Evolutionary conservation across 2,888 invertebrate species (phyloP).

Genomic region (Osmoderma eremita): DNA sequence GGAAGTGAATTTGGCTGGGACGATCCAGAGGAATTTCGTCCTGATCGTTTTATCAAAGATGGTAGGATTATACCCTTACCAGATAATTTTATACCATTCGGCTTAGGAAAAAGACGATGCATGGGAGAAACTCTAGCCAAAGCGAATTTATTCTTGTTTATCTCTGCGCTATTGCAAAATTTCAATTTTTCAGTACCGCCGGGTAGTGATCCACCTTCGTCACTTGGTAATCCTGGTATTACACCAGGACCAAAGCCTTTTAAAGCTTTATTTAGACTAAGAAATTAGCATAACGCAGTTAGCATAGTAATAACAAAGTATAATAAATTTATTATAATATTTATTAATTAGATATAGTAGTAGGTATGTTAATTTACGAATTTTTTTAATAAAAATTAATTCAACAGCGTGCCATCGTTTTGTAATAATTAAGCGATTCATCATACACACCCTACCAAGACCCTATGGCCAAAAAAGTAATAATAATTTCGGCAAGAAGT

Average conservation of each 20-base stretch:
- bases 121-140: slow-evolving; percentile 83
- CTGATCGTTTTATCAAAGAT: slow-evolving; percentile 78
- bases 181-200: slow-evolving; percentile 75
- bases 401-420: too few species aligned
- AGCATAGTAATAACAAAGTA: neutral
- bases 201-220: slow-evolving; percentile 71
- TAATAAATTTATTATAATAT: neutral
- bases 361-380: too few species aligned
- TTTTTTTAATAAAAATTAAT: too few species aligned
- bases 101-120: slow-evolving; percentile 81
- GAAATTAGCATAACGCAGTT: slow-evolving; percentile 43
- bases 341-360: neutral
- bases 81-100: slow-evolving; percentile 81
- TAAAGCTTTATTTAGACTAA: slow-evolving; percentile 69
- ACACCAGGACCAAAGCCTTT: slow-evolving; percentile 81
- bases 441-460: too few species aligned
- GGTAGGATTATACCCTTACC: slow-evolving; percentile 70
- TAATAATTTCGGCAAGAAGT: too few species aligned
- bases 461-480: too few species aligned
- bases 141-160: slow-evolving; percentile 82
- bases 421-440: too few species aligned
- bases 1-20: slow-evolving; percentile 72
- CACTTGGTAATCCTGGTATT: slow-evolving; percentile 74
- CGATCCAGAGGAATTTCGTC: slow-evolving; percentile 77
- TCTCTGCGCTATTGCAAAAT: slow-evolving; percentile 77